These are phyloP conservation scores for Cabera pusaria DNA, from an alignment of 2,888 invertebrate species.

Conservation along the genomic window DNA sequence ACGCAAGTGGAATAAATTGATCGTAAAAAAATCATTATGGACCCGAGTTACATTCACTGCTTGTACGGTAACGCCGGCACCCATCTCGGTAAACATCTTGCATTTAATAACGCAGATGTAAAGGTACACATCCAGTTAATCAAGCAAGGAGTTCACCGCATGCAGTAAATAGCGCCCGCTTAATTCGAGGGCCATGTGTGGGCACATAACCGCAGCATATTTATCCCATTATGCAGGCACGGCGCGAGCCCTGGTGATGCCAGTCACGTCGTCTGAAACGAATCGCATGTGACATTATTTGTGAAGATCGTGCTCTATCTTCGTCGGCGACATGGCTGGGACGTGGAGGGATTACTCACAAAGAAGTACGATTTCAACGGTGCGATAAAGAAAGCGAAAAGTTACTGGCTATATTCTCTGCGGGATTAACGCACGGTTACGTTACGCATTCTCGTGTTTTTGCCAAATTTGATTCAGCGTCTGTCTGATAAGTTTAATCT, in stretches of 20 bases:
- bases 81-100: conserved; percentile 43
- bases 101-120: conserved; percentile 53
- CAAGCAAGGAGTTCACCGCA: conserved; percentile 69
- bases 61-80: not conserved
- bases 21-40: conserved; percentile 3
- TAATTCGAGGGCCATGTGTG: conserved; percentile 80
- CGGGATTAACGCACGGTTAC: conserved; percentile 73
- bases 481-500: conserved; percentile 5
- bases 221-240: conserved; percentile 82
- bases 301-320: conserved; percentile 84
- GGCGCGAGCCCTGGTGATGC: conserved; percentile 71
- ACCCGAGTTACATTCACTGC: conserved; percentile 1
- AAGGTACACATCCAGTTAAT: conserved; percentile 72
- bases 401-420: conserved; percentile 72
- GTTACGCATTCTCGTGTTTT: conserved; percentile 50
- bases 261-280: conserved; percentile 82
- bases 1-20: not conserved
- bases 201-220: conserved; percentile 80
- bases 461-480: conserved; percentile 31
- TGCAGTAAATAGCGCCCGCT: conserved; percentile 76
- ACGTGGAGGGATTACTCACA: conserved; percentile 83
- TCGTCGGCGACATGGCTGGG: conserved; percentile 79
- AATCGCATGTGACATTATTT: conserved; percentile 84
- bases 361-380: conserved; percentile 82
- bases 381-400: conserved; percentile 78